Conservation (phyloP, 2,888 invertebrate genomes). For the Pyrgus malvae region DNA sequence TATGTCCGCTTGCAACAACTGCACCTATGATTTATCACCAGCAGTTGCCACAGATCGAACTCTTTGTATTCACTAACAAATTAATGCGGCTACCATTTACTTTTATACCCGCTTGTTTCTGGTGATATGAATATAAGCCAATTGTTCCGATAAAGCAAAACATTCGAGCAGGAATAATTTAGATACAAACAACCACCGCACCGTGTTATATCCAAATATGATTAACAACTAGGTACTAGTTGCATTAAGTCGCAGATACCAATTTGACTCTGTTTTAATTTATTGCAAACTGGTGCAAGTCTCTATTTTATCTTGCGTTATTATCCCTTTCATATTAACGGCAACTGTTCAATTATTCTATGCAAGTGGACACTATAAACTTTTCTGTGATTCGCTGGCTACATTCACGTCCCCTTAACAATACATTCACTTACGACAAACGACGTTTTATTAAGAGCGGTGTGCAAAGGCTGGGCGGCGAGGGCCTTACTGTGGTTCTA, state of each 20-base stretch:
- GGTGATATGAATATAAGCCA: constrained; percentile 25
- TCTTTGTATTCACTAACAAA: constrained; percentile 73
- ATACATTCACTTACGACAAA: constrained; percentile 64
- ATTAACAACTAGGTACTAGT: constrained; percentile 25
- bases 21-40: constrained; percentile 65
- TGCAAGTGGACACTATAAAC: constrained; percentile 45
- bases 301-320: constrained; percentile 15
- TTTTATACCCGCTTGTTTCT: constrained; percentile 45
- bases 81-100: constrained; percentile 65
- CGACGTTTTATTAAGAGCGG: constrained; percentile 64
- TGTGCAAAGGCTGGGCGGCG: constrained; percentile 50
- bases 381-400: constrained; percentile 53
- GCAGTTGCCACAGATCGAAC: constrained; percentile 55
- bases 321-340: constrained; percentile 37
- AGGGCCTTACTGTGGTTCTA: constrained; percentile 42
- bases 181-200: constrained; percentile 22
- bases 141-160: constrained; percentile 18
- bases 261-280: constrained; percentile 24
- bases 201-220: constrained; percentile 25
- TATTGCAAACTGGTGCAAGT: constrained; percentile 17
- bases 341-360: constrained; percentile 37
- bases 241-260: constrained; percentile 23
- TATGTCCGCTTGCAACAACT: constrained; percentile 58
- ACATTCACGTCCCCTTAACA: constrained; percentile 56
- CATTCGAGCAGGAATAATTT: constrained; percentile 22